Percentiles rank a stretch among this genome's conserved stretches.
These are phyloP conservation scores for Nymphalis urticae DNA, from an alignment of 2,888 invertebrate genomes.

Conservation along the genomic window DNA sequence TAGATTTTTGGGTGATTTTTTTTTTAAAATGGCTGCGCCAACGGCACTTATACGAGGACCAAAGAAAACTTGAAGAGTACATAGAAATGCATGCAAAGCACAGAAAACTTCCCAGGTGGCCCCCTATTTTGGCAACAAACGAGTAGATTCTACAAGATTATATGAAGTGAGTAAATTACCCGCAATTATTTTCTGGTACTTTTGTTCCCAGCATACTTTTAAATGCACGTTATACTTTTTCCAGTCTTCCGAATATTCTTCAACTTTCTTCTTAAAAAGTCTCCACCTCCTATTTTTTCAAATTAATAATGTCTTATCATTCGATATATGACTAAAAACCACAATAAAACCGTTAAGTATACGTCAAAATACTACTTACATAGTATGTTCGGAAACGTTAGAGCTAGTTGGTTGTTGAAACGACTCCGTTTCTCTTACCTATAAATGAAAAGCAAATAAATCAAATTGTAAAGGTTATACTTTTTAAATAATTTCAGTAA, in stretches of 20 bases:
- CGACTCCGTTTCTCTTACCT: conserved; percentile 63
- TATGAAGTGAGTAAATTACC: conserved; percentile 51
- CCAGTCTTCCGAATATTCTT: conserved; percentile 63
- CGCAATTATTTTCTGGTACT: conserved; percentile 56
- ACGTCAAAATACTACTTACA: conserved; percentile 47
- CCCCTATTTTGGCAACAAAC: too few species aligned
- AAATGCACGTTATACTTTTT: conserved; percentile 60
- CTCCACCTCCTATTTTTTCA: conserved; percentile 58
- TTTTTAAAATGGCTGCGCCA: too few species aligned
- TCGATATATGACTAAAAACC: background rate
- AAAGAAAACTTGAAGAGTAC: too few species aligned
- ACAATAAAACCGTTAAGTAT: background rate
- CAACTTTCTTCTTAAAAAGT: conserved; percentile 58
- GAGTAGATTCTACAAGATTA: too few species aligned
- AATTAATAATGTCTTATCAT: background rate
- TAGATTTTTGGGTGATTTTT: too few species aligned
- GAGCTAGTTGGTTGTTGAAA: conserved; percentile 41
- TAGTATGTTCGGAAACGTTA: conserved; percentile 43
- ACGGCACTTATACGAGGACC: too few species aligned
- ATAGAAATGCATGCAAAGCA: too few species aligned
- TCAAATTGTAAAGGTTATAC: too few species aligned
- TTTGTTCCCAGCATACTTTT: conserved; percentile 63
- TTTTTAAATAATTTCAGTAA: too few species aligned
- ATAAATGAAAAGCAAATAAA: conserved; percentile 29
- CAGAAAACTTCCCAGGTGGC: too few species aligned